phyloP scores from a whole-genome alignment of 1,140 invertebrate species.

The Akabosia matsudoensis region DNA sequence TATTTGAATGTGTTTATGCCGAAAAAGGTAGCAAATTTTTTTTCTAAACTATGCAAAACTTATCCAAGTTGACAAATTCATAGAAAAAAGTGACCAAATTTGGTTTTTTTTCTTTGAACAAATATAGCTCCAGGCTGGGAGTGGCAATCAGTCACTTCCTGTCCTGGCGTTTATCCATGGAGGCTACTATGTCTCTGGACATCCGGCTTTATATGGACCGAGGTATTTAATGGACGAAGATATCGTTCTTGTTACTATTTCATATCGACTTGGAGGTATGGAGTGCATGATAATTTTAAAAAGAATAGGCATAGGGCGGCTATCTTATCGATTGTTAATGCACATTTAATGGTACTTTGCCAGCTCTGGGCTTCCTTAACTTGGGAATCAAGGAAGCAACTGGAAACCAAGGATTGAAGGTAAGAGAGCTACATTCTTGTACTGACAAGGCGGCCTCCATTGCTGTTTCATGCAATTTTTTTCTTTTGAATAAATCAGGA shows the following conservation, averaged over 20 bases:
- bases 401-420: conserved; percentile 9
- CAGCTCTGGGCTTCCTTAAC: conserved; percentile 4
- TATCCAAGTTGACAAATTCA: no score
- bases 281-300: no score
- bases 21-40: background rate
- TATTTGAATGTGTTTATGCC: conserved; percentile 13
- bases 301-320: no score
- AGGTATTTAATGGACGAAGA: conserved; percentile 6
- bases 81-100: background rate
- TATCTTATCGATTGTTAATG: no score
- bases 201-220: background rate
- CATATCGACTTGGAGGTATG: background rate
- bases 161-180: conserved; percentile 2
- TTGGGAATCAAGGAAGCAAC: background rate
- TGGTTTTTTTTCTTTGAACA: background rate
- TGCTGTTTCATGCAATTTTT: background rate
- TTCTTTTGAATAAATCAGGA: background rate
- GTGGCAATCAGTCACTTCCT: background rate
- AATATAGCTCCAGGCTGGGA: background rate
- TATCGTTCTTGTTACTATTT: background rate
- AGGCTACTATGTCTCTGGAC: background rate
- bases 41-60: no score
- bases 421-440: no score
- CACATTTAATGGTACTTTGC: background rate
- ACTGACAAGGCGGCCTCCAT: background rate